Base-by-base conservation (phyloP, 2,888 invertebrate genomes). In the Argyresthia goedartella region DNA sequence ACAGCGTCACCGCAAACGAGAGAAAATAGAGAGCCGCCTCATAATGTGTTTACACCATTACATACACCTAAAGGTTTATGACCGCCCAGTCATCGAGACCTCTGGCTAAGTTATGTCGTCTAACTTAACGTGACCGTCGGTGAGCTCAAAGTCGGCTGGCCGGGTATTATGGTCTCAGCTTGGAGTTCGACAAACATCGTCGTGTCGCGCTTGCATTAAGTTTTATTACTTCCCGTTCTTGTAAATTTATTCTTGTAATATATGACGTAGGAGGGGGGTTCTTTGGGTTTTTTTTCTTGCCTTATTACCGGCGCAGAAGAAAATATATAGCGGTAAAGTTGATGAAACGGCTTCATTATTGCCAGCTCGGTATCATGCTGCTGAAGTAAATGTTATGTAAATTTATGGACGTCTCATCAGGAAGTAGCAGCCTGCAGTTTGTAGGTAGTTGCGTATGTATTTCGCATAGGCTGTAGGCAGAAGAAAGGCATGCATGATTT, bases 21-120 rank as follows among this genome's bases (percentile, higher is more conserved):
- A 45, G 51, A n/a, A 35, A 46, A 36, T n/a, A 14, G 25, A 33
- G 46, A 51, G 51, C 13, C 16, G 64, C 66, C 66, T 57, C 71
- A 75, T 81, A 79, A 81, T 80, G 77, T 80, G 77, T 77, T 82
- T 77, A 81, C 77, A 69, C 74, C 74, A 74, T 79, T 77, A 77
- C 76, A 44, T 46, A 46, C 51, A 71, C 62, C 66, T 67, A 66
- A 64, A 69, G 68, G 66, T 68, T 65, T 67, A 51, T 39, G 39
- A 50, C 36, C 33, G n/a, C 45, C 51, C 51, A 51, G 1, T 36
- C n/a, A 7, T 39, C 8, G 7, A 46, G 51, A 46, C 36, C 51
- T 15, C 41, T 41, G 33, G 10, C 8, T 44, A 7, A 8, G 11
- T 6, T 14, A 11, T 10, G 48, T 3, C 10, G 10, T 41, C 25